These are phyloP conservation scores for Apostichopus japonicus DNA, from an alignment of 35 echinoderm and acorn worm species.

Conservation along the genomic window DNA sequence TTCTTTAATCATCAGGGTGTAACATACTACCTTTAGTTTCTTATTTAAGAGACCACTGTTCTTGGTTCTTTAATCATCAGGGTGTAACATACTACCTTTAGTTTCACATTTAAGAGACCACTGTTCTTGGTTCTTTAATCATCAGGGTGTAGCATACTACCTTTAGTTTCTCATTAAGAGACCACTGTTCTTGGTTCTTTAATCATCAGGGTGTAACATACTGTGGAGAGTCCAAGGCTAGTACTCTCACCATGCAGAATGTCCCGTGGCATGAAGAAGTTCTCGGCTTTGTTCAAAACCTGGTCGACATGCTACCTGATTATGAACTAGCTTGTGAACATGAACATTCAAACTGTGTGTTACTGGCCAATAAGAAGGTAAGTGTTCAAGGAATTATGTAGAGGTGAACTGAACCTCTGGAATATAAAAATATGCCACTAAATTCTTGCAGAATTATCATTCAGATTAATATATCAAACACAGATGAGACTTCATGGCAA, in stretches of 20 bases:
- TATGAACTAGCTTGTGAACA: constrained; percentile 97
- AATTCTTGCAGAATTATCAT: too few species aligned
- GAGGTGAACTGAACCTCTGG: too few species aligned
- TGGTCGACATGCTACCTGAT: constrained; percentile 75
- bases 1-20: constrained; percentile 66
- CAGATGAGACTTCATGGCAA: too few species aligned
- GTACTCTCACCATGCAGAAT: constrained; percentile 94
- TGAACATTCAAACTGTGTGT: constrained; percentile 96
- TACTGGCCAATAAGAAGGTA: constrained; percentile 94
- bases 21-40: too few species aligned
- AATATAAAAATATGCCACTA: too few species aligned
- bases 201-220: constrained; percentile 88
- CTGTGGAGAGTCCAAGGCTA: constrained; percentile 96
- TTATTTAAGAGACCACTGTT: too few species aligned
- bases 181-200: too few species aligned
- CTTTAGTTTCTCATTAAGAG: too few species aligned
- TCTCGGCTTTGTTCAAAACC: constrained; percentile 86
- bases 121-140: too few species aligned
- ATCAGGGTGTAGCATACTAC: constrained; percentile 90
- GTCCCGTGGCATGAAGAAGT: constrained; percentile 98
- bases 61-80: constrained; percentile 10
- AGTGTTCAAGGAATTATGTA: neutral
- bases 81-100: constrained; percentile 99
- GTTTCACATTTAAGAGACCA: too few species aligned
- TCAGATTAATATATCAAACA: too few species aligned